A percentile compares a stretch with the other conserved stretches of the same genome.
Conservation (phyloP, 1,140 invertebrate genomes). For the Leptinotarsa lineolata region DNA sequence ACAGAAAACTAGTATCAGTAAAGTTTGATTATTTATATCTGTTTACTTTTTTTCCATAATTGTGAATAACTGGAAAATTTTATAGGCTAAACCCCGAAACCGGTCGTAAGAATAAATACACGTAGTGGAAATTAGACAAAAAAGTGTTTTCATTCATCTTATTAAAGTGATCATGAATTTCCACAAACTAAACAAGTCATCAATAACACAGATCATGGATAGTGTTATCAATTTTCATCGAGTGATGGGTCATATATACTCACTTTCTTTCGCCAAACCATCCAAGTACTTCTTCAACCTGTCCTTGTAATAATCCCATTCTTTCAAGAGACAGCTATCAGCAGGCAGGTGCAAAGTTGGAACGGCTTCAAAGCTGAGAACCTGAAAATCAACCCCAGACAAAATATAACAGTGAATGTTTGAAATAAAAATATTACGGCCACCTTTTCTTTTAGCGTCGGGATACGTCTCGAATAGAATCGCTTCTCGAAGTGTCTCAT, state of each 20-base stretch:
- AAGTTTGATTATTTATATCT: too few relatives aligned
- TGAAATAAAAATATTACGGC: not conserved
- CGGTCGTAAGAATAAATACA: too few relatives aligned
- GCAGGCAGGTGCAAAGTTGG: not conserved
- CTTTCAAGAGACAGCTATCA: not conserved
- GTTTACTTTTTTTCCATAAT: too few relatives aligned
- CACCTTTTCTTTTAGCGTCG: not conserved
- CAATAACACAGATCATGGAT: too few relatives aligned
- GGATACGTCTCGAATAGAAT: not conserved
- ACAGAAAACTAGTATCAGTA: too few relatives aligned
- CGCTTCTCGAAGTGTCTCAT: constrained; percentile 4
- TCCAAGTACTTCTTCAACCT: constrained; percentile 3
- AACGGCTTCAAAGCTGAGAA: not conserved
- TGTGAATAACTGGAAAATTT: too few relatives aligned
- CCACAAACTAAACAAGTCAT: too few relatives aligned
- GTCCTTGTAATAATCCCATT: not conserved
- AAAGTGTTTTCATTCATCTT: too few relatives aligned
- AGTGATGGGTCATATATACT: not conserved
- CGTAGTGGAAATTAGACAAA: too few relatives aligned
- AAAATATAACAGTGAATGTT: not conserved
- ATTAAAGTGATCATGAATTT: too few relatives aligned
- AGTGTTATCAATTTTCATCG: too few relatives aligned
- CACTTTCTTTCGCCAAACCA: not conserved
- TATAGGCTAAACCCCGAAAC: too few relatives aligned
- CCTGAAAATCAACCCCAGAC: not conserved